Evolutionary conservation across 2,888 invertebrate genomes (phyloP).

Genomic region (Leptura quadrifasciata): DNA sequence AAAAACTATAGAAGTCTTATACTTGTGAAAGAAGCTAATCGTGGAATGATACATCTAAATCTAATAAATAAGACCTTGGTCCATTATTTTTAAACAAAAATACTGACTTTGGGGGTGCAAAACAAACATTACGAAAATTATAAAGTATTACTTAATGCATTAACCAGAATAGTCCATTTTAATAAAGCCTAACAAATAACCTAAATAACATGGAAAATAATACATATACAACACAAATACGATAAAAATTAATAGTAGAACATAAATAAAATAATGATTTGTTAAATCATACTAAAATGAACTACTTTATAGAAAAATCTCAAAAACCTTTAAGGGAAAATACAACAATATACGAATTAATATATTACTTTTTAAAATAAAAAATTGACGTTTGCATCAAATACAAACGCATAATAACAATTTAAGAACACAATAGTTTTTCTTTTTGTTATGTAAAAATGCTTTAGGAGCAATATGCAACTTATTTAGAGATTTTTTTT

Average conservation of each 20-base stretch:
- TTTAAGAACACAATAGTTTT: constrained; percentile 61
- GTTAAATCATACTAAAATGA: constrained; percentile 51
- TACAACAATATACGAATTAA: constrained; percentile 55
- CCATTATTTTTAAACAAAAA: constrained; percentile 67
- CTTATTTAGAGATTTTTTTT: constrained; percentile 52
- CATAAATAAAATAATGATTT: constrained; percentile 45
- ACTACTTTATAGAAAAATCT: constrained; percentile 52
- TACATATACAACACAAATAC: constrained; percentile 55
- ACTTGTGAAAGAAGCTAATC: constrained; percentile 70
- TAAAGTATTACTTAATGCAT: constrained; percentile 32
- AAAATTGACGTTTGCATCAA: constrained; percentile 46
- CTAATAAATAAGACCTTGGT: constrained; percentile 69
- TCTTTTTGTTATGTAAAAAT: constrained; percentile 46
- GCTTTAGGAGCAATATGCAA: constrained; percentile 52
- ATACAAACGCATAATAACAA: constrained; percentile 58
- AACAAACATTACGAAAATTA: constrained; percentile 47
- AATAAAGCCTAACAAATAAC: constrained; percentile 52
- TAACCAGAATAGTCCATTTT: constrained; percentile 58
- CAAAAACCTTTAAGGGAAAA: constrained; percentile 47
- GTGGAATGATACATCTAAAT: constrained; percentile 72
- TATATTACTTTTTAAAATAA: constrained; percentile 51
- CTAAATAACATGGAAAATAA: constrained; percentile 51
- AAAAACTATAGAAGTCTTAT: constrained; percentile 72
- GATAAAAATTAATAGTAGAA: constrained; percentile 43
- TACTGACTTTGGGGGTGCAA: constrained; percentile 68